phyloP scores from a whole-genome alignment of 2,113 vertebrate species.

The Gnathonemus longibarbis region DNA sequence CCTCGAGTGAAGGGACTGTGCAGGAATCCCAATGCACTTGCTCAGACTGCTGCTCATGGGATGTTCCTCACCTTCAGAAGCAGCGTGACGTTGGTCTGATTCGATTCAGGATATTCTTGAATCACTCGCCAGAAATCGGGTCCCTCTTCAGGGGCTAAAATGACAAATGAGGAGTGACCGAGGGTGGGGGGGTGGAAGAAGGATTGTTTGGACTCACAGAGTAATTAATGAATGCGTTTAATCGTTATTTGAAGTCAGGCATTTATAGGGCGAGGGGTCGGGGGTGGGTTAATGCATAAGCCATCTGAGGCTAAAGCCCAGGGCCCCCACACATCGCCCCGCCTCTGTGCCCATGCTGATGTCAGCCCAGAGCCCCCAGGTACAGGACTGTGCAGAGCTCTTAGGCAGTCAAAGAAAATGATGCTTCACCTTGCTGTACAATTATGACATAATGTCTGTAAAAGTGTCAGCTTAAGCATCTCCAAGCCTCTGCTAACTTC shows the following conservation, averaged over 20 bases:
- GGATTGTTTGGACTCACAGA: not conserved
- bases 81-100: slow-evolving; percentile 71
- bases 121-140: slow-evolving; percentile 83
- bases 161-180: not conserved
- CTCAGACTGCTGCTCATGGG: not conserved
- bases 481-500: not conserved
- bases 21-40: not conserved
- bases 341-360: not conserved
- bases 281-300: not conserved
- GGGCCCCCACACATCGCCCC: not conserved
- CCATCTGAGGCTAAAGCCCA: not conserved
- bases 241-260: not conserved
- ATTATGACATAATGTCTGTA: not conserved
- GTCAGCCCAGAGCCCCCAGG: not conserved
- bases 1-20: not conserved
- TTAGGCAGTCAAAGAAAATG: not conserved
- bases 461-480: not conserved
- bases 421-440: not conserved
- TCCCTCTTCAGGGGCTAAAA: slow-evolving; percentile 73
- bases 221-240: not conserved
- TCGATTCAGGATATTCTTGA: slow-evolving; percentile 51
- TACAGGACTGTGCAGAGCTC: not conserved
- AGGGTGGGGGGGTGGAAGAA: not conserved
- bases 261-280: not conserved
- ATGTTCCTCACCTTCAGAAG: slow-evolving; percentile 73